Conservation (phyloP, 1,140 invertebrate genomes). For the Linepithema humile region DNA sequence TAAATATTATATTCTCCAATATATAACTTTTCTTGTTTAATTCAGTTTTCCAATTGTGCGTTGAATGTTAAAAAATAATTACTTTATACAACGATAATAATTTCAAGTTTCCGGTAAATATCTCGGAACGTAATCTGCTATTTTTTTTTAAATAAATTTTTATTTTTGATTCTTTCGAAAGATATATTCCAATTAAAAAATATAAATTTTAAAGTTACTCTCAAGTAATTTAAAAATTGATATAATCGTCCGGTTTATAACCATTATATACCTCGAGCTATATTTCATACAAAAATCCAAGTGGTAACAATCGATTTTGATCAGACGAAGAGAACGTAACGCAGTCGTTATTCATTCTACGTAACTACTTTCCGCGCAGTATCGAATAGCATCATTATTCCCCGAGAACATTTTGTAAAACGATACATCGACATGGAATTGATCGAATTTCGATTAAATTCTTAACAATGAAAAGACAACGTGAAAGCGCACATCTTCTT, state of each 20-base stretch:
- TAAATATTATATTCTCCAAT: not conserved
- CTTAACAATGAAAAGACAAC: conserved; percentile 36
- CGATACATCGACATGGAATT: not conserved
- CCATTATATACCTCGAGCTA: not conserved
- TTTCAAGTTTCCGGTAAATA: no score
- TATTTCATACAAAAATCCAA: not conserved
- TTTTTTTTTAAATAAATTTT: no score
- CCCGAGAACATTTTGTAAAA: conserved; percentile 28
- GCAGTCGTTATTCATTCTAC: not conserved
- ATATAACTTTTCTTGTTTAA: not conserved
- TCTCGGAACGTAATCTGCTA: no score
- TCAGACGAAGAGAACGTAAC: not conserved
- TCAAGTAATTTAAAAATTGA: not conserved
- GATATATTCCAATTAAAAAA: no score
- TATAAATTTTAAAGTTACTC: not conserved
- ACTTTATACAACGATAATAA: no score
- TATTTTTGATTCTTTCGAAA: no score
- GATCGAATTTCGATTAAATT: conserved; percentile 43
- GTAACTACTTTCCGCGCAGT: not conserved
- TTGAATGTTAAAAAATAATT: not conserved
- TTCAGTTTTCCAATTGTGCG: not conserved
- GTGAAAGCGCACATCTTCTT: not conserved
- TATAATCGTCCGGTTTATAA: not conserved
- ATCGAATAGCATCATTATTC: conserved; percentile 24
- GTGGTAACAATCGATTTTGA: not conserved